phyloP scores from a whole-genome alignment of 2,113 vertebrate genomes.

The Heteronetta atricapilla region DNA sequence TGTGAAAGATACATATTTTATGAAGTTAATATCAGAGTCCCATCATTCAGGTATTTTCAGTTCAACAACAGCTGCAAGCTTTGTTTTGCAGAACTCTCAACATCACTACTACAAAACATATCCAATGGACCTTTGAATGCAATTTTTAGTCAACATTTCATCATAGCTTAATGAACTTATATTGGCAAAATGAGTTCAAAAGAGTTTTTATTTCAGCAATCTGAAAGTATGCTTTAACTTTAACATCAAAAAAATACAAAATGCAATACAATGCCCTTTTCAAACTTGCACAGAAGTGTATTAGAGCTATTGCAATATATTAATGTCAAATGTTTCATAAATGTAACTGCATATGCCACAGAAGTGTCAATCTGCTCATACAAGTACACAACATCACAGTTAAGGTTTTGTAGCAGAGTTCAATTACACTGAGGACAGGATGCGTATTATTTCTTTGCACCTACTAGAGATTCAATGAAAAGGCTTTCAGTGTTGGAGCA shows the following conservation, averaged over 20 bases:
- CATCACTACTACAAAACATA: not conserved
- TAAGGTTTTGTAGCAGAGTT: not conserved
- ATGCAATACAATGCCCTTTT: not conserved
- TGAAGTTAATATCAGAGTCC: not conserved
- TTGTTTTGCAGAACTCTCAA: not conserved
- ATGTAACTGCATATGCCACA: not conserved
- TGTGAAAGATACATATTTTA: not conserved
- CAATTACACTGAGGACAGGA: not conserved
- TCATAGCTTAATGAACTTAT: fast-evolving
- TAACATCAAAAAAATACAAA: not conserved
- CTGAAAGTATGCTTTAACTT: not conserved
- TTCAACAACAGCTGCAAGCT: not conserved
- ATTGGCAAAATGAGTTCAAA: not conserved
- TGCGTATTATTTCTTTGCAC: not conserved
- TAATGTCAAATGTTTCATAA: not conserved
- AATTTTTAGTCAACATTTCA: not conserved
- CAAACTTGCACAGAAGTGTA: not conserved
- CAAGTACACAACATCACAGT: not conserved
- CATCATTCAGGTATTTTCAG: not conserved
- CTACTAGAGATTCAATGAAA: not conserved
- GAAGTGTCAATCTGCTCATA: not conserved
- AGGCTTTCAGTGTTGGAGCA: not conserved
- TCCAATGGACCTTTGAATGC: not conserved
- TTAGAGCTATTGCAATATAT: not conserved
- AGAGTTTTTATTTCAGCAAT: not conserved